A percentile compares a stretch with the other conserved stretches of the same genome.
Evolutionary conservation across 2,888 invertebrate genomes (phyloP).

Genomic region (Hemistola chrysoprasaria): DNA sequence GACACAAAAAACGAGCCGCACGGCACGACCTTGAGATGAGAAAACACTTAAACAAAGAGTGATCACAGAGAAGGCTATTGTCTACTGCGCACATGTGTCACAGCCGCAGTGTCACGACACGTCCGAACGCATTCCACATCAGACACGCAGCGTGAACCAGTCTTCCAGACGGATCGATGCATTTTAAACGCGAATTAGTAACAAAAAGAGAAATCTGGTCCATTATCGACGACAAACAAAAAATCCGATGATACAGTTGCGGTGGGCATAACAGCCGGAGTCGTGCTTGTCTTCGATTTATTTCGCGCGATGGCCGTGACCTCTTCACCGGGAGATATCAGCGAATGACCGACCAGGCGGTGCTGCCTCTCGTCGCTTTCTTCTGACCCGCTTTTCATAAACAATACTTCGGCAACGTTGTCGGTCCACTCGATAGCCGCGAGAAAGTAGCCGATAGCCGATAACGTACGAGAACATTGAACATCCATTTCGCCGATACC

Average conservation of each 20-base stretch:
- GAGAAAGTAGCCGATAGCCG: constrained; percentile 76
- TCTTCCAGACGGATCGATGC: constrained; percentile 32
- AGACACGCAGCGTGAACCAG: constrained; percentile 46
- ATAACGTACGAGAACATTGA: constrained; percentile 54
- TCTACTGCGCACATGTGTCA: constrained; percentile 44
- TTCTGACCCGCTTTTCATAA: constrained; percentile 80
- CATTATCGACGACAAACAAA: constrained; percentile 58
- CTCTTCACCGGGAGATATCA: constrained; percentile 73
- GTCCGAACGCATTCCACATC: constrained; percentile 71
- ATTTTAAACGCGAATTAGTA: constrained; percentile 55
- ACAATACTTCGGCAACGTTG: constrained; percentile 73
- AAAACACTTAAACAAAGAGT: constrained; percentile 59
- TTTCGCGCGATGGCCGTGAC: constrained; percentile 72
- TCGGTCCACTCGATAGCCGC: constrained; percentile 51
- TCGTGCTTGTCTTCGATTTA: constrained; percentile 46
- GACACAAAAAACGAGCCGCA: constrained; percentile 34
- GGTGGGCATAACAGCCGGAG: constrained; percentile 41
- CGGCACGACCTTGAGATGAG: constrained; percentile 58
- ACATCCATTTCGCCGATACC: constrained; percentile 48
- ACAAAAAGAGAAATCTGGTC: constrained; percentile 64
- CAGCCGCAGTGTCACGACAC: constrained; percentile 50
- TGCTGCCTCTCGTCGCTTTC: constrained; percentile 73
- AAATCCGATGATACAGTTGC: constrained; percentile 54
- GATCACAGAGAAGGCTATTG: constrained; percentile 45
- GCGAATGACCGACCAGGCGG: constrained; percentile 65